Percentiles rank a stretch among this genome's conserved stretches.
These are phyloP conservation scores for Ceratothoa steindachneri DNA, from an alignment of 2,888 invertebrate species.

Conservation along the genomic window DNA sequence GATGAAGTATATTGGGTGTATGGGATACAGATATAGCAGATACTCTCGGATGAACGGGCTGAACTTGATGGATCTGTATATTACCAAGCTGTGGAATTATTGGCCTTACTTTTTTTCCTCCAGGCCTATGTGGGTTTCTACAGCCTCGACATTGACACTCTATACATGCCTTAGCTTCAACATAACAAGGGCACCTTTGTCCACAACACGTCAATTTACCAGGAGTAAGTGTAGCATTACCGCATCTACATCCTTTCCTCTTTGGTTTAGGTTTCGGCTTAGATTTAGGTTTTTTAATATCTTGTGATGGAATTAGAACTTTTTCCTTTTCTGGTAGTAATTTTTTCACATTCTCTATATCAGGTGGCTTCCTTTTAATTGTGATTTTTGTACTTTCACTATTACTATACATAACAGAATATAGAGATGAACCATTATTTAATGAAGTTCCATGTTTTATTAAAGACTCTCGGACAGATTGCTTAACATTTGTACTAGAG, in stretches of 20 bases:
- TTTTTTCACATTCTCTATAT: conserved; percentile 20
- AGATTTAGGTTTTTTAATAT: conserved; percentile 36
- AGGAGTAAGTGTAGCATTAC: conserved; percentile 80
- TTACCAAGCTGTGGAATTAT: conserved; percentile 66
- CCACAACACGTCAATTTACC: conserved; percentile 90
- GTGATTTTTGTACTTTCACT: conserved; percentile 73
- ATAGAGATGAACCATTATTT: conserved; percentile 61
- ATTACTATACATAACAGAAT: conserved; percentile 75
- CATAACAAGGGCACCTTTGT: conserved; percentile 89
- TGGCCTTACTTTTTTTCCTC: conserved; percentile 68
- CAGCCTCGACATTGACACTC: conserved; percentile 90
- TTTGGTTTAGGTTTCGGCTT: conserved; percentile 47
- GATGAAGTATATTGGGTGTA: not conserved
- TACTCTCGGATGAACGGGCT: conserved; percentile 35
- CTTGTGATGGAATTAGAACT: conserved; percentile 25
- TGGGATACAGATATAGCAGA: not conserved
- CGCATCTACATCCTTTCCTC: conserved; percentile 73
- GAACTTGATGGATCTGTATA: conserved; percentile 57
- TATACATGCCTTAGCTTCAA: conserved; percentile 79
- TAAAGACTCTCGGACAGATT: conserved; percentile 22
- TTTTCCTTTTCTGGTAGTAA: conserved; percentile 35
- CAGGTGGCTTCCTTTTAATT: conserved; percentile 65
- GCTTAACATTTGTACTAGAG: conserved; percentile 47
- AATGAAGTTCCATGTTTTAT: conserved; percentile 33
- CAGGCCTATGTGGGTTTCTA: conserved; percentile 80